phyloP scores from a whole-genome alignment of 2,888 invertebrate species.

The Caenorhabditis parvicauda region DNA sequence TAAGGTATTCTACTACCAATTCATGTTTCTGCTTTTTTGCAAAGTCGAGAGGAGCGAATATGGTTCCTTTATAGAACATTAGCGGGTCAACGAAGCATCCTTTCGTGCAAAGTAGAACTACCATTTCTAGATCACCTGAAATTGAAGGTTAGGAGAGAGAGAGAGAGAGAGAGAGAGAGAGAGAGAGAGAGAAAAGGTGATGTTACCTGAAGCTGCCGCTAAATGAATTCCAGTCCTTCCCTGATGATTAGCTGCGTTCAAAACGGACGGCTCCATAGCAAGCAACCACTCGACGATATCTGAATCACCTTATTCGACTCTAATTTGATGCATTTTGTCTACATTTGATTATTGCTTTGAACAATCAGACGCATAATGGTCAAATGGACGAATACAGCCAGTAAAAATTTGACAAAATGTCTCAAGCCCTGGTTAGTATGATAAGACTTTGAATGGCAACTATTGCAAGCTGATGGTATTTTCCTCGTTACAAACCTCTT shows the following conservation, averaged over 20 bases:
- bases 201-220: slow-evolving; percentile 65
- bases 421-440: too few species aligned
- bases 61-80: slow-evolving; percentile 50
- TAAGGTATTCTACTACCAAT: slow-evolving; percentile 50
- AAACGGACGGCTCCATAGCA: slow-evolving; percentile 76
- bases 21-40: slow-evolving; percentile 46
- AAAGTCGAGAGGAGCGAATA: slow-evolving; percentile 52
- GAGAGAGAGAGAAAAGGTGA: too few species aligned
- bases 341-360: too few species aligned
- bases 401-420: too few species aligned
- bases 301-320: slow-evolving; percentile 28
- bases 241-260: slow-evolving; percentile 84
- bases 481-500: slow-evolving; percentile 66
- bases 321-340: neutral
- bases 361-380: too few species aligned
- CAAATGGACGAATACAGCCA: too few species aligned
- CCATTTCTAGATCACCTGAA: slow-evolving; percentile 86
- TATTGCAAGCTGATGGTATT: neutral
- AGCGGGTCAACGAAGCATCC: slow-evolving; percentile 49
- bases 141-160: neutral
- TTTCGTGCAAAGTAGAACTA: slow-evolving; percentile 71
- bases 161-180: neutral
- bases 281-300: slow-evolving; percentile 86
- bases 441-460: too few species aligned
- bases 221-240: slow-evolving; percentile 89